phyloP scores from a whole-genome alignment of 2,797 vertebrate species.

The Sarcophilus harrisii region DNA sequence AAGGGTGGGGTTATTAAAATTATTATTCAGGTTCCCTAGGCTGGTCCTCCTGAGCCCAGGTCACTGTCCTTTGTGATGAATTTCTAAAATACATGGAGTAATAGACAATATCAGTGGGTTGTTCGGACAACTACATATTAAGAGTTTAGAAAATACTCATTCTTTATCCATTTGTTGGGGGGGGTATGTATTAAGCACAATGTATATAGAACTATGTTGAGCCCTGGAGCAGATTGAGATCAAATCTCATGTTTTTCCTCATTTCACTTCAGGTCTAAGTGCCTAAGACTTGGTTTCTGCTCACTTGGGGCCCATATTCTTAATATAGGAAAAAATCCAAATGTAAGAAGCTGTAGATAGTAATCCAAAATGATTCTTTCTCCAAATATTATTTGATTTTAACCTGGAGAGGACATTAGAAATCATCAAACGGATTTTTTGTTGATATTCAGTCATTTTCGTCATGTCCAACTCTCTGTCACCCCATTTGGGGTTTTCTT shows the following conservation, averaged over 20 bases:
- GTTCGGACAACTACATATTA: not conserved
- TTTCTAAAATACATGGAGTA: not conserved
- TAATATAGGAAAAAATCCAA: not conserved
- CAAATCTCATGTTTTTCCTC: not conserved
- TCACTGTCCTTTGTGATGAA: not conserved
- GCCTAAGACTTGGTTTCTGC: not conserved
- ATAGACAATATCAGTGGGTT: not conserved
- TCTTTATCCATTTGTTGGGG: not conserved
- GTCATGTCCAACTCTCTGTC: not conserved
- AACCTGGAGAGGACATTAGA: not conserved
- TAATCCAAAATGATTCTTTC: not conserved
- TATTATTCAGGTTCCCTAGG: not conserved
- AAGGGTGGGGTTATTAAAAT: not conserved
- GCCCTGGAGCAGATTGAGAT: not conserved
- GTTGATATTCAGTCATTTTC: not conserved
- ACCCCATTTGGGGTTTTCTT: not conserved
- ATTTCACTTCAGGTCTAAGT: not conserved
- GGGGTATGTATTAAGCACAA: not conserved
- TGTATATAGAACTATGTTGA: not conserved
- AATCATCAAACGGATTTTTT: not conserved
- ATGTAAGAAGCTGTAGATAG: not conserved
- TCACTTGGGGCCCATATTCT: not conserved
- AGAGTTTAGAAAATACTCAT: not conserved
- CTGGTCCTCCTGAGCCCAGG: not conserved
- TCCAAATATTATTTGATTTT: not conserved